These are phyloP conservation scores for Drosophila planitibia DNA, from an alignment of 2,888 invertebrate species.

Conservation along the genomic window DNA sequence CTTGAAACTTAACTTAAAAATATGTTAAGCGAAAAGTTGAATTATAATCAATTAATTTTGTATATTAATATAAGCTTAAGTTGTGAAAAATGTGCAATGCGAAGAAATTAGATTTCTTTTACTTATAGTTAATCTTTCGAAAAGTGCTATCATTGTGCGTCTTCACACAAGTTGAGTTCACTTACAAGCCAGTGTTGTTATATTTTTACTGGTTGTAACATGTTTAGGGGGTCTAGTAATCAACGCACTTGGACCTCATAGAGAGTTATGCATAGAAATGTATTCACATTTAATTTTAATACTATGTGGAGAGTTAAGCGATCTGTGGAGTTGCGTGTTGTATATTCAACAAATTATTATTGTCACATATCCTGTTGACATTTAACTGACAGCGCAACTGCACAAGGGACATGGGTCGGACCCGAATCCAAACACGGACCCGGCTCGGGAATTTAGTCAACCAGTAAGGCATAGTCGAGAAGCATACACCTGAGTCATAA, in stretches of 20 bases:
- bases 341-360: slow-evolving; percentile 69
- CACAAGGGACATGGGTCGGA: slow-evolving; percentile 59
- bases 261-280: not conserved
- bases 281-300: slow-evolving; percentile 2
- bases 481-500: slow-evolving; percentile 71
- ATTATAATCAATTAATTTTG: not conserved
- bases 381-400: slow-evolving; percentile 64
- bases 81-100: not conserved
- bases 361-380: slow-evolving; percentile 72
- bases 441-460: not conserved
- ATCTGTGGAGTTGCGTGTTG: slow-evolving; percentile 14
- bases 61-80: not conserved
- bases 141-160: not conserved
- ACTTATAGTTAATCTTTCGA: not conserved
- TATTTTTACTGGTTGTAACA: not conserved
- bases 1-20: no score
- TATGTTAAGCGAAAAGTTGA: no score
- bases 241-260: not conserved
- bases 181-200: not conserved
- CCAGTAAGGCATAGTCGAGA: slow-evolving; percentile 35
- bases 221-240: not conserved
- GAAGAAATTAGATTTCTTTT: not conserved
- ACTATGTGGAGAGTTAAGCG: not conserved
- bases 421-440: slow-evolving; percentile 2
- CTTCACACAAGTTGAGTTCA: not conserved